A percentile compares a stretch with the other conserved stretches of the same genome.
Evolutionary conservation across 2,113 vertebrate genomes (phyloP).

Genomic region (Himantopus leucocephalus): DNA sequence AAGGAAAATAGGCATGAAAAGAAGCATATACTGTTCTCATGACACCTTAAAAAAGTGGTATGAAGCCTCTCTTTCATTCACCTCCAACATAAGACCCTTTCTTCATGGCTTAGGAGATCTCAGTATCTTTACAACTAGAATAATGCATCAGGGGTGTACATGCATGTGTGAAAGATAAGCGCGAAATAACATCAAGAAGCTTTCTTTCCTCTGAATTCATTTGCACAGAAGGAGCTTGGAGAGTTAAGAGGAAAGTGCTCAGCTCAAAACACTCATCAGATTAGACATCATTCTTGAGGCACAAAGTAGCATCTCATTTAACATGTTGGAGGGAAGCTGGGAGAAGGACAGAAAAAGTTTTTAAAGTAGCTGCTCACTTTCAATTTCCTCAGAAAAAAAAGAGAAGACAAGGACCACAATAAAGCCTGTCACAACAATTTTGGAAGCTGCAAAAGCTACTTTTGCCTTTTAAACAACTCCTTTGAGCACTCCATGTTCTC

Average conservation of each 20-base stretch:
- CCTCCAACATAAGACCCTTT: background rate
- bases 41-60: background rate
- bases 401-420: background rate
- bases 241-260: background rate
- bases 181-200: background rate
- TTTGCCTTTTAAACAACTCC: constrained; percentile 1
- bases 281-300: background rate
- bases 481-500: background rate
- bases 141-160: background rate
- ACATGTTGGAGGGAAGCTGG: background rate
- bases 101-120: background rate
- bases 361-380: background rate
- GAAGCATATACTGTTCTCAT: background rate
- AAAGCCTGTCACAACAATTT: constrained; percentile 34
- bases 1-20: background rate
- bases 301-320: background rate
- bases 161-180: background rate
- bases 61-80: background rate
- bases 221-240: background rate
- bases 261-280: background rate
- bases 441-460: background rate
- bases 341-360: background rate
- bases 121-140: background rate
- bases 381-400: background rate
- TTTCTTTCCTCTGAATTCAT: background rate